Conservation (phyloP, 1,140 invertebrate species). For the Pomacea maculata region DNA sequence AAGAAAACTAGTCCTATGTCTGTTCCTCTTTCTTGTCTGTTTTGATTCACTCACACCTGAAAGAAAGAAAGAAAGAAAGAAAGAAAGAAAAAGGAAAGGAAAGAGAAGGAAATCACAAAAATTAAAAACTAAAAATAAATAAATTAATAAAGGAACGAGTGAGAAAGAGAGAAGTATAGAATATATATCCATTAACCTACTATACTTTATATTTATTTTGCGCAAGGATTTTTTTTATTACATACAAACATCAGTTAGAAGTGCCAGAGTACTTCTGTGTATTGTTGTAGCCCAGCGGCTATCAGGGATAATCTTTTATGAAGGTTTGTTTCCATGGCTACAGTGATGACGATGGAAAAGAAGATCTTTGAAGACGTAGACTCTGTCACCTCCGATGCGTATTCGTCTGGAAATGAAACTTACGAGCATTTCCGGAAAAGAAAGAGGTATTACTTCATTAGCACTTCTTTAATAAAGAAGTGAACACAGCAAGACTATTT, state of each 20-base stretch:
- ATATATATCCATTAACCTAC: no score
- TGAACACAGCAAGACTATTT: no score
- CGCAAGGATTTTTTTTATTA: no score
- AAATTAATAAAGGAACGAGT: background rate
- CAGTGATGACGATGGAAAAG: constrained; percentile 46
- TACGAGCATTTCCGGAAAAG: background rate
- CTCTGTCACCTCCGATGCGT: constrained; percentile 42
- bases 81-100: constrained; percentile 1
- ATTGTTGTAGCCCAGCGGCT: no score
- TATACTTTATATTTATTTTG: no score
- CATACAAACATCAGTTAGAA: no score
- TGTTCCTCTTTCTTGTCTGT: background rate
- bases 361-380: constrained; percentile 43
- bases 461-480: background rate
- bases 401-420: constrained; percentile 6
- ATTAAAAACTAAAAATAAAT: background rate
- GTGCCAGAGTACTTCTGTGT: no score
- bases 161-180: background rate
- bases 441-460: background rate
- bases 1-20: background rate
- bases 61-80: background rate
- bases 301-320: no score
- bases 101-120: background rate
- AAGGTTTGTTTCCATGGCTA: background rate
- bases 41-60: background rate